These are phyloP conservation scores for Cromileptes altivelis DNA, from an alignment of 2,113 vertebrate species.

Conservation along the genomic window DNA sequence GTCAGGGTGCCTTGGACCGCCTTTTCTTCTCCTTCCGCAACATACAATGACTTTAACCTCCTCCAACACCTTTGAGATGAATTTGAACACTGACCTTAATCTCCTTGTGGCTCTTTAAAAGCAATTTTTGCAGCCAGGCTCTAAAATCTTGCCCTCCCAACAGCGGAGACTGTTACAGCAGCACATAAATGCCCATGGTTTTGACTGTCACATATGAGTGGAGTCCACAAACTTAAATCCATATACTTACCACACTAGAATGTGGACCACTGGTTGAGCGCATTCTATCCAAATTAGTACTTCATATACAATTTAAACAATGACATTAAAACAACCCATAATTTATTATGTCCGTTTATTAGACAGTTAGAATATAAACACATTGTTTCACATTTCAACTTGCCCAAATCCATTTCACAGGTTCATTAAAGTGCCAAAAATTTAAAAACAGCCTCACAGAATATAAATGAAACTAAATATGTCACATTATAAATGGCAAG, in stretches of 20 bases:
- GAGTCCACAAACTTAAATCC: not conserved
- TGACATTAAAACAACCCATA: not conserved
- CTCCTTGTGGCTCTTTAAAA: not conserved
- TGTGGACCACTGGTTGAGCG: not conserved
- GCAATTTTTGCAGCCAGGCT: not conserved
- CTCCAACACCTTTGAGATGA: no score
- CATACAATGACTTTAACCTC: no score
- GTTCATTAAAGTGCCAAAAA: constrained; percentile 61
- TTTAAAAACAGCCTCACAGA: constrained; percentile 4
- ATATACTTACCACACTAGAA: not conserved
- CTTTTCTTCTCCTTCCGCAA: no score
- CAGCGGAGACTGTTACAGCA: not conserved
- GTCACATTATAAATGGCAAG: constrained; percentile 14
- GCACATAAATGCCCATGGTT: not conserved
- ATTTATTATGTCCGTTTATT: constrained; percentile 58
- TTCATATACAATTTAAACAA: not conserved
- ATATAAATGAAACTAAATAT: constrained; percentile 23
- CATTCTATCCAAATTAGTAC: not conserved
- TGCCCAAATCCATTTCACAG: constrained; percentile 20
- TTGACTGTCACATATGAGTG: not conserved
- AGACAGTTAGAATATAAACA: constrained; percentile 45
- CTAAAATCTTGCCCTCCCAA: not conserved
- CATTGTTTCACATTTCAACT: constrained; percentile 35
- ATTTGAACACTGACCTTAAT: no score
- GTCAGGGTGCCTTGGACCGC: no score